Evolutionary conservation across 2,113 vertebrate genomes (phyloP).

Genomic region (Trachemys scripta): DNA sequence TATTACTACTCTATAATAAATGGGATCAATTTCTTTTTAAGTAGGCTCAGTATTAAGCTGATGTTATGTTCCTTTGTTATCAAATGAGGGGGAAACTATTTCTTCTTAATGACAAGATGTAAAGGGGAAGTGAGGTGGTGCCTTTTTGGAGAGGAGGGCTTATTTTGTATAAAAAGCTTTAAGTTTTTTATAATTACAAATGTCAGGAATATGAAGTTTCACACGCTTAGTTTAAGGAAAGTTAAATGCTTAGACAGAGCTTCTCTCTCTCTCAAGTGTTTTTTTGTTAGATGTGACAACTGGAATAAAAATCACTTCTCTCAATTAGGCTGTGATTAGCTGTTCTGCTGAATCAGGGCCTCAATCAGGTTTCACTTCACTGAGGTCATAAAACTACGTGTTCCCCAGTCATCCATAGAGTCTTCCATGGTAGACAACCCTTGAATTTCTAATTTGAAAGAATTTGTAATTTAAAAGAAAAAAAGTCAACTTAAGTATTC

Average conservation of each 20-base stretch:
- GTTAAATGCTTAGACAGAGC: background rate
- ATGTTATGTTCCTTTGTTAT: background rate
- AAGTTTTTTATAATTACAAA: background rate
- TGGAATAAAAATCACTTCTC: background rate
- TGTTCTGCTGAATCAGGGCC: too few species aligned
- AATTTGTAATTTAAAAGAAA: too few species aligned
- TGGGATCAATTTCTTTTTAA: background rate
- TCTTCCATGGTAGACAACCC: too few species aligned
- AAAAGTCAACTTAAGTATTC: too few species aligned
- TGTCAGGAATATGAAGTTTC: background rate
- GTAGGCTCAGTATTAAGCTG: background rate
- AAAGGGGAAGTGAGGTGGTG: background rate
- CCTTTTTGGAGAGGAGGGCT: background rate
- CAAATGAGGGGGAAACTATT: background rate
- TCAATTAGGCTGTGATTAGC: background rate
- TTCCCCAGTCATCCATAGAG: background rate
- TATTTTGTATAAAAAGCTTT: background rate
- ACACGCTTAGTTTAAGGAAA: background rate
- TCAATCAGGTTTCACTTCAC: background rate
- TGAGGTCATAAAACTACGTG: background rate
- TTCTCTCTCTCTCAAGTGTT: background rate
- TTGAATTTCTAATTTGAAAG: background rate
- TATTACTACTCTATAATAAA: background rate
- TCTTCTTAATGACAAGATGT: background rate
- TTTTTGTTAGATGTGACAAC: background rate